These are phyloP conservation scores for Gibbula magus DNA, from an alignment of 2,888 invertebrate species.

Conservation along the genomic window DNA sequence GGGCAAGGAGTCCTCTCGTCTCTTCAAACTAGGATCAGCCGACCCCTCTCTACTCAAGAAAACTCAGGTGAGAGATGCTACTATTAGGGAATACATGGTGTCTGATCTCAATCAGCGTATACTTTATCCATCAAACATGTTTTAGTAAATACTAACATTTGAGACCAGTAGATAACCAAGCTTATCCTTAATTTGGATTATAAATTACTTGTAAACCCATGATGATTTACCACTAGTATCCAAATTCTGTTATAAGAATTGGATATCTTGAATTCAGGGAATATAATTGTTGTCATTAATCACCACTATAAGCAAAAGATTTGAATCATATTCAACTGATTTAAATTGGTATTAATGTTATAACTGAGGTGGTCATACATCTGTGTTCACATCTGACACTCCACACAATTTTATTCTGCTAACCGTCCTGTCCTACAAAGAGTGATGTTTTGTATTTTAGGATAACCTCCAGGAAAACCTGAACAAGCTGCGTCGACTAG, in stretches of 20 bases:
- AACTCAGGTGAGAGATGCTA: conserved; percentile 62
- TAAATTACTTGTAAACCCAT: too few relatives aligned
- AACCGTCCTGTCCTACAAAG: not conserved
- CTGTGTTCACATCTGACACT: not conserved
- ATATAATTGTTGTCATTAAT: too few relatives aligned
- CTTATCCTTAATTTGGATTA: not conserved
- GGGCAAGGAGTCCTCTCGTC: conserved; percentile 65
- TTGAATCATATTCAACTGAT: too few relatives aligned
- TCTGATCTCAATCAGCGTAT: too few relatives aligned
- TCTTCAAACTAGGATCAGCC: conserved; percentile 85
- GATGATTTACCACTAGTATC: too few relatives aligned
- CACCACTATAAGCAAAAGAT: too few relatives aligned
- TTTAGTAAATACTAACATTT: not conserved
- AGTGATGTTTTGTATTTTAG: conserved; percentile 43
- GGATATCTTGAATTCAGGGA: too few relatives aligned
- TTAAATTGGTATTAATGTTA: too few relatives aligned
- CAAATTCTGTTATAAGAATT: too few relatives aligned
- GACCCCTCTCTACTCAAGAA: conserved; percentile 78
- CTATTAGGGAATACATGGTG: too few relatives aligned
- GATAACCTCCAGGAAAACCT: conserved; percentile 78
- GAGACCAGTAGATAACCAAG: not conserved
- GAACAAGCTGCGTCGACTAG: conserved; percentile 86
- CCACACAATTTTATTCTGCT: not conserved
- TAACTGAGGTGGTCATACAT: too few relatives aligned
- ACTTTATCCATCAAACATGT: not conserved